Conservation (phyloP, 1,140 invertebrate species). For the Gerris buenoi region DNA sequence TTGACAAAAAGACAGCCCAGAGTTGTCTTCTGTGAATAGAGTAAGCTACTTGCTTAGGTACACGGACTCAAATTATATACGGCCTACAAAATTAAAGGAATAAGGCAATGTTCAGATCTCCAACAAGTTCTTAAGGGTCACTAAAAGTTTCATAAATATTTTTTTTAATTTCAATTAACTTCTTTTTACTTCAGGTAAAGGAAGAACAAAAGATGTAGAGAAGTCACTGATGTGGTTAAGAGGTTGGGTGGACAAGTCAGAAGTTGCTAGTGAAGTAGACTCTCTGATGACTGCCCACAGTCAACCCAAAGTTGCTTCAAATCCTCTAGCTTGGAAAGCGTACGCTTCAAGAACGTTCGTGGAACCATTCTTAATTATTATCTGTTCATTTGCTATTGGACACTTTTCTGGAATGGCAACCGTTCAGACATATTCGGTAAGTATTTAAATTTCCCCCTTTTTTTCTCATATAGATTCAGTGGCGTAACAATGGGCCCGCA, state of each 20-base stretch:
- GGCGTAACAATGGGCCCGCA: too few relatives aligned
- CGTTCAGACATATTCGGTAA: conserved; percentile 50
- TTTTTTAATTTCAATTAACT: background rate
- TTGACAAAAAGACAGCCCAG: too few relatives aligned
- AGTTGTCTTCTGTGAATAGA: too few relatives aligned
- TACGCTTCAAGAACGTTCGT: conserved; percentile 34
- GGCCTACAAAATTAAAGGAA: too few relatives aligned
- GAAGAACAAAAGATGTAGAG: conserved; percentile 30
- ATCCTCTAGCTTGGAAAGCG: conserved; percentile 5
- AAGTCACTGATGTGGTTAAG: conserved; percentile 42
- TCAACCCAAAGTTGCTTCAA: background rate
- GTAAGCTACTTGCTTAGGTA: too few relatives aligned
- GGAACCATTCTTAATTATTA: conserved; percentile 43
- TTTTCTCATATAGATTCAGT: too few relatives aligned
- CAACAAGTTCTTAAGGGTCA: too few relatives aligned
- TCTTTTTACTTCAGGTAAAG: conserved; percentile 22
- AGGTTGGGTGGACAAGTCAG: conserved; percentile 38
- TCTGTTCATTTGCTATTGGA: conserved; percentile 44
- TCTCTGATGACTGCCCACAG: conserved; percentile 28
- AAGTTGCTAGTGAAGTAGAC: conserved; percentile 38
- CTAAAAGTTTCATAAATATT: too few relatives aligned
- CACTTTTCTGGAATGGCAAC: conserved; percentile 53
- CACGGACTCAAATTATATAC: too few relatives aligned
- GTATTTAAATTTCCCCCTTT: conserved; percentile 35
- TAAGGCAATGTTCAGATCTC: too few relatives aligned